These are phyloP conservation scores for Falco rusticolus DNA, from an alignment of 2,797 vertebrate genomes.

Conservation along the genomic window DNA sequence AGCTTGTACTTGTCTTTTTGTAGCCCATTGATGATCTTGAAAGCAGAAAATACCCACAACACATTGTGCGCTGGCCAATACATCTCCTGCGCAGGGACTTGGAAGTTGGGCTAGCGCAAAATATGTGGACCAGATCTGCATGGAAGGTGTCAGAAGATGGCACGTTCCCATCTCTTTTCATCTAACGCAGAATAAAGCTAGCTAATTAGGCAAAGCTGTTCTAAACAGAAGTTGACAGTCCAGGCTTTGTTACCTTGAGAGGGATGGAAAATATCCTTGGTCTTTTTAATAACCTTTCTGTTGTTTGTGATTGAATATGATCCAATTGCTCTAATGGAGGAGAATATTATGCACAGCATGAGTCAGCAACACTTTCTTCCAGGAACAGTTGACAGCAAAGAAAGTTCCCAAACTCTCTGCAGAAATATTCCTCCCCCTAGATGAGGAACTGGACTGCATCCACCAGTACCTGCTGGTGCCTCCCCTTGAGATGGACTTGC, in stretches of 20 bases:
- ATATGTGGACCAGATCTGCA: background rate
- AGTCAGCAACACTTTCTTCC: slow-evolving; percentile 65
- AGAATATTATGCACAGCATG: slow-evolving; percentile 64
- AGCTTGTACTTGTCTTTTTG: slow-evolving; percentile 17
- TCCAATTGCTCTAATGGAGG: slow-evolving; percentile 60
- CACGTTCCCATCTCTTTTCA: background rate
- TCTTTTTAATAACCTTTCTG: slow-evolving; percentile 61
- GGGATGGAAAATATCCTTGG: slow-evolving; percentile 31
- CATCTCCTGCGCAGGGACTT: background rate
- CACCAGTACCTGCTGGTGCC: background rate
- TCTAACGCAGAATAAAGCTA: background rate
- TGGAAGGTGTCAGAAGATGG: slow-evolving; percentile 26
- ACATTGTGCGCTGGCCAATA: background rate
- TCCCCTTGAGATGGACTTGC: background rate
- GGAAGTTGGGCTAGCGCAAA: background rate
- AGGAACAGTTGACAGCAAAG: slow-evolving; percentile 50
- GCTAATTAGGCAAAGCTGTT: slow-evolving; percentile 38
- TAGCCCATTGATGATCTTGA: slow-evolving; percentile 4
- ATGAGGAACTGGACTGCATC: background rate
- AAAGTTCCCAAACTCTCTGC: slow-evolving; percentile 51
- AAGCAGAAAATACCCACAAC: slow-evolving; percentile 10
- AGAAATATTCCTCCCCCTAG: slow-evolving; percentile 2
- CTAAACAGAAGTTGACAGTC: slow-evolving; percentile 18
- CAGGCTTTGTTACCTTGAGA: slow-evolving; percentile 48
- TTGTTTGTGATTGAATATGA: slow-evolving; percentile 57